These are phyloP conservation scores for Dendrolimus kikuchii DNA, from an alignment of 1,140 invertebrate genomes.

Conservation along the genomic window DNA sequence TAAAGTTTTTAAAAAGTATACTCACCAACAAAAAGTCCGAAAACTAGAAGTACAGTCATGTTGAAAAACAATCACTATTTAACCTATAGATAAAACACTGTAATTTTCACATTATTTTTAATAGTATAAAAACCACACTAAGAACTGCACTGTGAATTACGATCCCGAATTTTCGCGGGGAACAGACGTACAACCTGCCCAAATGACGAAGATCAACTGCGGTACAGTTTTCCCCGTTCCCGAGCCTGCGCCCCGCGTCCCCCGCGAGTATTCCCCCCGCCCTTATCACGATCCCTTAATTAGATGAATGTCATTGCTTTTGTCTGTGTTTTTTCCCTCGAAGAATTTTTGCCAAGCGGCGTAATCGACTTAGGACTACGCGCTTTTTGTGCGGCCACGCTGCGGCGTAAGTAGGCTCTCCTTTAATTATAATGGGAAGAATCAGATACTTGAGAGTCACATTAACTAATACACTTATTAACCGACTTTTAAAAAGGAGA, in stretches of 20 bases:
- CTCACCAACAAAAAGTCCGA: conserved; percentile 63
- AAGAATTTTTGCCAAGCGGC: conserved; percentile 16
- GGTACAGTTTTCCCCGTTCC: conserved; percentile 28
- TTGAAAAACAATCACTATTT: conserved; percentile 34
- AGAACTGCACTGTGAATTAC: background rate
- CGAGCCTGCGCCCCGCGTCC: conserved; percentile 17
- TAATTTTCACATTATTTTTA: conserved; percentile 36
- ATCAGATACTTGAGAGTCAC: too few relatives aligned
- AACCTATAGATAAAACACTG: conserved; percentile 25
- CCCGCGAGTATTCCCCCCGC: conserved; percentile 21
- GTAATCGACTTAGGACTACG: too few relatives aligned
- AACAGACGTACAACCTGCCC: conserved; percentile 12
- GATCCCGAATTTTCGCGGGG: conserved; percentile 1
- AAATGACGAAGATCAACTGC: conserved; percentile 32
- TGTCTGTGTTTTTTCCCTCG: conserved; percentile 41
- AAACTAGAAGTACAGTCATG: conserved; percentile 57
- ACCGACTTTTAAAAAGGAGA: too few relatives aligned
- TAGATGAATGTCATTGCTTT: conserved; percentile 67
- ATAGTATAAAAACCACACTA: background rate
- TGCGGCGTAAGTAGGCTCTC: too few relatives aligned
- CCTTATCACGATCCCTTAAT: conserved; percentile 64
- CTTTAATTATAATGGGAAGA: too few relatives aligned
- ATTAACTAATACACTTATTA: too few relatives aligned
- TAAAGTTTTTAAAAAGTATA: conserved; percentile 3
- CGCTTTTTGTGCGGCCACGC: too few relatives aligned